Percentiles rank a stretch among this genome's conserved stretches.
phyloP scores from a whole-genome alignment of 2,797 vertebrate species.

The Anguilla marmorata region DNA sequence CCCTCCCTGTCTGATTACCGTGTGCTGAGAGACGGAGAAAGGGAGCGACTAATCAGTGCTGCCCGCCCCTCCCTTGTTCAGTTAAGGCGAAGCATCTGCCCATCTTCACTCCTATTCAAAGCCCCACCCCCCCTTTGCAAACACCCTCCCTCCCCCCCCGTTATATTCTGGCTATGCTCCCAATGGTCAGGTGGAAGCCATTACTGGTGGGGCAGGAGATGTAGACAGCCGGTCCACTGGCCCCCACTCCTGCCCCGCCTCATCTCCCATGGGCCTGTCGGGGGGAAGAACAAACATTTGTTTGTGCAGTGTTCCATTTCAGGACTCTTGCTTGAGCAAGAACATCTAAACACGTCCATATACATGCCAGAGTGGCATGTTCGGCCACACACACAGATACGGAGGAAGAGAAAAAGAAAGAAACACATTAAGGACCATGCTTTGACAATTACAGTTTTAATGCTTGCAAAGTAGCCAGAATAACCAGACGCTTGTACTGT shows the following conservation, averaged over 20 bases:
- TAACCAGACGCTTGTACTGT: neutral
- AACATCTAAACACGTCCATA: slow-evolving; percentile 36
- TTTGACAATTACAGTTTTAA: slow-evolving; percentile 40
- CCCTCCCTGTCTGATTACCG: slow-evolving; percentile 9
- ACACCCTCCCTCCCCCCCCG: slow-evolving; percentile 54
- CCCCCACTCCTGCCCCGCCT: slow-evolving; percentile 41
- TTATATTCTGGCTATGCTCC: slow-evolving; percentile 60
- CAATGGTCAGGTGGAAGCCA: slow-evolving; percentile 64
- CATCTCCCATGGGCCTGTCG: slow-evolving; percentile 73
- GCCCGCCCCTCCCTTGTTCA: slow-evolving; percentile 60
- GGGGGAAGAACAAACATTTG: slow-evolving; percentile 88
- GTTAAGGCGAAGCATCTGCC: slow-evolving; percentile 36
- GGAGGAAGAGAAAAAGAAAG: neutral
- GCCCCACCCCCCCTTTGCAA: slow-evolving; percentile 49
- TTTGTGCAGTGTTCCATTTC: slow-evolving; percentile 76
- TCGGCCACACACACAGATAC: neutral
- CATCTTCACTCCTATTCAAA: slow-evolving; percentile 72
- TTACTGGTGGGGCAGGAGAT: slow-evolving; percentile 73
- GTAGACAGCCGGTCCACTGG: slow-evolving; percentile 71
- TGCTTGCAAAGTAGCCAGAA: neutral
- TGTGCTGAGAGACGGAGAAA: neutral
- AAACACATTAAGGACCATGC: neutral
- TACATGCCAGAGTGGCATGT: slow-evolving; percentile 31
- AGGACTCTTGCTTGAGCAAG: slow-evolving; percentile 47
- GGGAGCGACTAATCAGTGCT: slow-evolving; percentile 32